phyloP scores from a whole-genome alignment of 2,797 vertebrate genomes.

The Paedocypris micromegethes region DNA sequence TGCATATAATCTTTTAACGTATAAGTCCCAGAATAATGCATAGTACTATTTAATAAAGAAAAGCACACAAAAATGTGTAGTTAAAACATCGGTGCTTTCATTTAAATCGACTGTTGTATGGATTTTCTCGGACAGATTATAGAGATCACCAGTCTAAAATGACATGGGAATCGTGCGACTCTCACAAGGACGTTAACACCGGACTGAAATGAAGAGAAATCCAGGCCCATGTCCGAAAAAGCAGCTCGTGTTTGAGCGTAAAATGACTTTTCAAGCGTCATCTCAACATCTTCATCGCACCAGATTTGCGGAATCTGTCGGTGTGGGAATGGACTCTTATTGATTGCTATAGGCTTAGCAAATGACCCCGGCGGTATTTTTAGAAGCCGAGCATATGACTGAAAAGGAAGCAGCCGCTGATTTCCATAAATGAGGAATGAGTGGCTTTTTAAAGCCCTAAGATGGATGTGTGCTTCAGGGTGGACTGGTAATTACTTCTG shows the following conservation, averaged over 20 bases:
- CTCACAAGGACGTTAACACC: too few relatives aligned
- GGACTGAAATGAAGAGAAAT: too few relatives aligned
- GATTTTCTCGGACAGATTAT: too few relatives aligned
- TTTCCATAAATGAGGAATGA: conserved; percentile 69
- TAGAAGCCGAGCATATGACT: conserved; percentile 61
- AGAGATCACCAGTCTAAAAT: too few relatives aligned
- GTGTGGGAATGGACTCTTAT: conserved; percentile 45
- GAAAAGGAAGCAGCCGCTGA: conserved; percentile 50
- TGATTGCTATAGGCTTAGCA: conserved; percentile 66
- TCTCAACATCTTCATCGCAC: neutral
- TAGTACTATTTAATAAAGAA: too few relatives aligned
- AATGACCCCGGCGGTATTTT: conserved; percentile 71
- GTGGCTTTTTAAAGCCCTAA: conserved; percentile 38
- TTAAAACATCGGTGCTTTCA: too few relatives aligned
- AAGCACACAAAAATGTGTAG: neutral
- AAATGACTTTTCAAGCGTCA: neutral
- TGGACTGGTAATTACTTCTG: conserved; percentile 40
- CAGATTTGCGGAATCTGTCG: conserved; percentile 14
- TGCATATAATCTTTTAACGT: too few relatives aligned
- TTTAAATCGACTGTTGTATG: too few relatives aligned
- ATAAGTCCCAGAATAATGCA: too few relatives aligned
- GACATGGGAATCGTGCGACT: too few relatives aligned
- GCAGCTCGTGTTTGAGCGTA: neutral
- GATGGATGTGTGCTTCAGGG: conserved; percentile 40
- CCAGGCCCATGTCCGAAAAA: too few relatives aligned